Evolutionary conservation across 1,140 invertebrate species (phyloP), one percentile per base, ranked within the genome.

Genomic region (Aphelinus certus): DNA sequence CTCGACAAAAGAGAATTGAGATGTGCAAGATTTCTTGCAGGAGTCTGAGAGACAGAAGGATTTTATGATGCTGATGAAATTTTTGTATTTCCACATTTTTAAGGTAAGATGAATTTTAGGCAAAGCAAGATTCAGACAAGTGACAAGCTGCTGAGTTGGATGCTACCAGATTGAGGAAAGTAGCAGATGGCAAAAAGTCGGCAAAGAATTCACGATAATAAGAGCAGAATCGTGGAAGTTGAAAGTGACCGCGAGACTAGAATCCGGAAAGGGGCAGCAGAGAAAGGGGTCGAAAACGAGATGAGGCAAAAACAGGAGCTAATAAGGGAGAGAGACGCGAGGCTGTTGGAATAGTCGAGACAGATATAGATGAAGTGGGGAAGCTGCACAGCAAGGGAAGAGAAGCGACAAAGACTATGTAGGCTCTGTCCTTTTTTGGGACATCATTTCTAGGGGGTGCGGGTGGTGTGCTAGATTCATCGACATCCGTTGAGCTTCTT

Each of bases 401-500:
- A 2, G n/a, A 60, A 43, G 58, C 58, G 51, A 4, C 62, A 26
- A 26, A 26, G 26, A 26, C 26, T 26, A 26, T 26, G 26, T 26
- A 26, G 58, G 48, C 68, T 57, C 69, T 75, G 73, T 75, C 65
- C 69, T 51, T 62, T 26, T 26, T 26, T 26, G 26, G 26, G 26
- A 26, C 26, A 26, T 26, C 26, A 26, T 26, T 26, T 26, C 26
- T 26, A 26, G 26, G 26, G 26, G 26, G n/a, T 47, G 60, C 73
- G 43, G n/a, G 4, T 57, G 10, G 10, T 57, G 26, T n/a, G 56
- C 56, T 57, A 47, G 48, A 65, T 65, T 48, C 48, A 68, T 67
- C 72, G 64, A 68, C 49, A 68, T 74, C 62, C 62, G 64, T 60
- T 42, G 57, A 56, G 71, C 48, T 73, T 73, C 71, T 73, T 73